Evolutionary conservation across 2,797 vertebrate species (phyloP).

Genomic region (Lacerta agilis): DNA sequence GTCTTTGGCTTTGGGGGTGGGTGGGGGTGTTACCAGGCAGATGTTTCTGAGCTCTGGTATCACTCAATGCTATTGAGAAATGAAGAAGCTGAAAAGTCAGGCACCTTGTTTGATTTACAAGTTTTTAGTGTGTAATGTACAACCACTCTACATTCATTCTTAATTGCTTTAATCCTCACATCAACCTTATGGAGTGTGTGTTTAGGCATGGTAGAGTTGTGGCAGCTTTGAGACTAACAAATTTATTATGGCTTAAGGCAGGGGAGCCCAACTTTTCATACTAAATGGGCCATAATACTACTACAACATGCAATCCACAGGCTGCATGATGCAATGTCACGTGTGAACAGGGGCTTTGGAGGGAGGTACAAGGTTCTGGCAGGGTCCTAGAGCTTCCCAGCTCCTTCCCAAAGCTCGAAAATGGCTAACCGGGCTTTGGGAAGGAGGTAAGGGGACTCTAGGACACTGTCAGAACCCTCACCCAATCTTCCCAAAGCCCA

Average conservation of each 20-base stretch:
- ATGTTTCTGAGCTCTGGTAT: slow-evolving; percentile 31
- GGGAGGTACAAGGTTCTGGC: too few relatives aligned
- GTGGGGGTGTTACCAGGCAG: slow-evolving; percentile 25
- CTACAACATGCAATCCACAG: neutral
- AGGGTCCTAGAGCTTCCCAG: too few relatives aligned
- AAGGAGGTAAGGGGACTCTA: too few relatives aligned
- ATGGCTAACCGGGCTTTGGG: too few relatives aligned
- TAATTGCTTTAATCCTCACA: neutral
- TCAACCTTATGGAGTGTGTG: neutral
- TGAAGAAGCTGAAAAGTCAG: slow-evolving; percentile 51
- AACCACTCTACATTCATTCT: neutral
- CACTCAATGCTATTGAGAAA: slow-evolving; percentile 43
- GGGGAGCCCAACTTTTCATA: too few relatives aligned
- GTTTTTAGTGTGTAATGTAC: neutral
- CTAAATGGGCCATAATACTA: neutral
- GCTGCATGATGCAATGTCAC: too few relatives aligned
- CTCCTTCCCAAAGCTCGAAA: too few relatives aligned
- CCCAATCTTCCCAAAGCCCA: too few relatives aligned
- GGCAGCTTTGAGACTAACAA: neutral
- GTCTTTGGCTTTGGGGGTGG: slow-evolving; percentile 35
- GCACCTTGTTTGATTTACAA: slow-evolving; percentile 37
- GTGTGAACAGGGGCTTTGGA: too few relatives aligned
- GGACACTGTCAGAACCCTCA: too few relatives aligned
- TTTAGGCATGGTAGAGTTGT: too few relatives aligned
- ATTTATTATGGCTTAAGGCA: too few relatives aligned